Base-by-base conservation (phyloP, 2,888 invertebrate genomes). In the Poecilus cupreus region DNA sequence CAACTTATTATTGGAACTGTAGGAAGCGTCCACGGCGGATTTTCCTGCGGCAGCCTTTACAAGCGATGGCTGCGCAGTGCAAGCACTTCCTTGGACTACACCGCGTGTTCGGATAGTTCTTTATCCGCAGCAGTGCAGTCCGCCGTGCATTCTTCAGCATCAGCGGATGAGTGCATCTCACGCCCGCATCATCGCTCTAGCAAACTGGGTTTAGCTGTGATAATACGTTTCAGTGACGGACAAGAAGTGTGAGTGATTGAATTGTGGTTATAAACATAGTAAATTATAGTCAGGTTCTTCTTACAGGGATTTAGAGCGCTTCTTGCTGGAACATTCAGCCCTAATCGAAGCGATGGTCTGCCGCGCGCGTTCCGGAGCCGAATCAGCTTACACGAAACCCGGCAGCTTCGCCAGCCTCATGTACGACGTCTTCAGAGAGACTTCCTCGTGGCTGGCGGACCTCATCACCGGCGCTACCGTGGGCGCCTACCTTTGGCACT, bases 271-370 rank as follows among this genome's bases (percentile, higher is more conserved):
- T n/a, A n/a, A n/a, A n/a, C n/a, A n/a, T n/a, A n/a, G n/a, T n/a
- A n/a, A n/a, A n/a, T n/a, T n/a, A 32, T 5, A 32, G 32, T 32
- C 6, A 32, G 4, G 32, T 32, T 32, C 32, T 32, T 32, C 4
- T 32, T 85, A n/a, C 84, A 93, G 93, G 87, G 92, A 93, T 85
- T 91, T 95, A 89, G 93, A 95, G 84, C 90, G 92, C 60, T 94
- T 94, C 83, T 93, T 96, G 85, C 92, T 96, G 89, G 96, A 97
- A 84, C 96, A 96, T 86, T 94, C 95, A 72, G 93, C 94, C 0
- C 90, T 95, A 80, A 86, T 96, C 11, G 95, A 96, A 86, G 92
- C 94, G 10, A 91, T 95, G 88, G 89, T 96, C 60, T 94, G 94
- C 87, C 91, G 95, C 22, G 87, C 97, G 77, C 92, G 95, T 2